A percentile compares a stretch with the other conserved stretches of the same genome.
Conservation (phyloP, 2,113 vertebrate genomes). For the Callaeas wilsoni region DNA sequence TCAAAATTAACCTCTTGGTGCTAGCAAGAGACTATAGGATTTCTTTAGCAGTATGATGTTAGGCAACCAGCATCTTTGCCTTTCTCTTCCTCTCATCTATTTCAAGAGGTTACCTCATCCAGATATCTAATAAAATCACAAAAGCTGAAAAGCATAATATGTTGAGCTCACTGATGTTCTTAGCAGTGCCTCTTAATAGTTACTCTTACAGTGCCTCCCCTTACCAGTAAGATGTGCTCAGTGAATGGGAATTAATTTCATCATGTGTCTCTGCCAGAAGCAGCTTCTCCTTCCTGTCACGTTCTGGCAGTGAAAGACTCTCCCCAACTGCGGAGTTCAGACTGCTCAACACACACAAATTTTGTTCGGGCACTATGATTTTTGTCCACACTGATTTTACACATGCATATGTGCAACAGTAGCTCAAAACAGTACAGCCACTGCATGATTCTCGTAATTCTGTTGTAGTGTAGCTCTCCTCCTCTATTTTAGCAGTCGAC, state of each 20-base stretch:
- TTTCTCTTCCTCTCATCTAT: neutral
- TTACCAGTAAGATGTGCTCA: neutral
- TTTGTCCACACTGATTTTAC: neutral
- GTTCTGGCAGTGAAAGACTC: neutral
- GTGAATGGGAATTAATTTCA: constrained; percentile 17
- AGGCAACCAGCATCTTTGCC: neutral
- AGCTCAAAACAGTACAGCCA: neutral
- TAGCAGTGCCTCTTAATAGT: neutral
- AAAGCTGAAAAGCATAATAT: neutral
- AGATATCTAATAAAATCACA: constrained; percentile 4
- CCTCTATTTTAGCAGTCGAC: neutral
- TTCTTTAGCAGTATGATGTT: neutral
- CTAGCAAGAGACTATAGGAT: neutral
- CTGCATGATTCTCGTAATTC: neutral
- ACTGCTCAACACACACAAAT: neutral
- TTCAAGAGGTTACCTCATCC: neutral
- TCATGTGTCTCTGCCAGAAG: neutral
- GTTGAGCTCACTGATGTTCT: neutral
- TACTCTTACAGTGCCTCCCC: neutral
- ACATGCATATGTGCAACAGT: neutral
- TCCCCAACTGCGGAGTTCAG: neutral
- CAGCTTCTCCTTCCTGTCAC: neutral
- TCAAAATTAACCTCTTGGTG: neutral
- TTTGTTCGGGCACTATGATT: neutral
- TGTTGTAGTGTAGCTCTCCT: neutral